Percentiles rank a stretch among this genome's conserved stretches.
Evolutionary conservation across 1,140 invertebrate genomes (phyloP).

Genomic region (Sycophaga agraensis): DNA sequence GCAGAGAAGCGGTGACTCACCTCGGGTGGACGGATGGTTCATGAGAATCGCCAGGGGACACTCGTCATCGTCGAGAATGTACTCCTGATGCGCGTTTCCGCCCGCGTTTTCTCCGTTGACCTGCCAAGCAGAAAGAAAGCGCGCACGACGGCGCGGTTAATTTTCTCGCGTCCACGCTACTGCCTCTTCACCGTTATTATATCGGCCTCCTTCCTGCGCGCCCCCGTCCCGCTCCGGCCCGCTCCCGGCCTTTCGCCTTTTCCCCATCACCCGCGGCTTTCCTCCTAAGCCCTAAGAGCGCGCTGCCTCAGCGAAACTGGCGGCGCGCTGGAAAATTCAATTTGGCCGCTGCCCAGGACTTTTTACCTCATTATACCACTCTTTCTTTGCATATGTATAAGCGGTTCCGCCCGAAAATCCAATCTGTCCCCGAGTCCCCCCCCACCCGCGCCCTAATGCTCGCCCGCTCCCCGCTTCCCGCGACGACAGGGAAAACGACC

Average conservation of each 20-base stretch:
- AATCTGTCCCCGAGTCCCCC: too few relatives aligned
- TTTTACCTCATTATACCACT: not conserved
- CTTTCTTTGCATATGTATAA: too few relatives aligned
- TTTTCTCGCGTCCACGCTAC: not conserved
- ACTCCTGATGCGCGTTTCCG: slow-evolving; percentile 70
- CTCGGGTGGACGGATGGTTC: slow-evolving; percentile 82
- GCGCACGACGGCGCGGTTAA: not conserved
- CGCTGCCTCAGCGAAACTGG: not conserved
- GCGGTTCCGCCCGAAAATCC: too few relatives aligned
- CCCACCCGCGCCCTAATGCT: too few relatives aligned
- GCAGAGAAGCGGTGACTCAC: slow-evolving; percentile 60
- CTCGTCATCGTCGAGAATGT: slow-evolving; percentile 95
- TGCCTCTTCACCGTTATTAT: too few relatives aligned
- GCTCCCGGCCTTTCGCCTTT: too few relatives aligned
- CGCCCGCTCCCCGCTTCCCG: too few relatives aligned
- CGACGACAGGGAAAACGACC: too few relatives aligned
- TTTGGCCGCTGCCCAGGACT: slow-evolving; percentile 9
- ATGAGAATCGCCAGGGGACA: slow-evolving; percentile 94
- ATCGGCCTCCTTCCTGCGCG: too few relatives aligned
- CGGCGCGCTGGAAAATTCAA: not conserved
- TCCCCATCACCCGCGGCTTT: too few relatives aligned
- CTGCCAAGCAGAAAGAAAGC: slow-evolving; percentile 47
- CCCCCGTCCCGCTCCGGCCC: too few relatives aligned
- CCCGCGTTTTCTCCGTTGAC: slow-evolving; percentile 67
- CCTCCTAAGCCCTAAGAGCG: too few relatives aligned